A percentile compares a stretch with the other conserved stretches of the same genome.
Evolutionary conservation across 2,797 vertebrate species (phyloP).

Genomic region (Siniperca obscura): DNA sequence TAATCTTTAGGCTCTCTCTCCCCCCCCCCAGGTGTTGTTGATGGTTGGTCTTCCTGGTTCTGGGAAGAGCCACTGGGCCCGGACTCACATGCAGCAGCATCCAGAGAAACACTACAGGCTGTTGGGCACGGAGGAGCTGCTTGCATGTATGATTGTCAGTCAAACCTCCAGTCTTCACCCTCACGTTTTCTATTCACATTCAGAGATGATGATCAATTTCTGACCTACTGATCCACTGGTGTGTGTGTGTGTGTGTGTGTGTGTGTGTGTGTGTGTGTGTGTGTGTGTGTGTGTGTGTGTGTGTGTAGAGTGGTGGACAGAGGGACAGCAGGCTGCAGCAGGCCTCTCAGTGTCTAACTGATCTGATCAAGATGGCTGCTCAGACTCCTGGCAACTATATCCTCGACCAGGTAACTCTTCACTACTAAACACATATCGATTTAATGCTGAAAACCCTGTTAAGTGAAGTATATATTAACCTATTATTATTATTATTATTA

Average conservation of each 20-base stretch:
- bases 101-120: slow-evolving; percentile 88
- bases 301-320: slow-evolving; percentile 76
- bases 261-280: neutral
- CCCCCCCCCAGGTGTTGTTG: slow-evolving; percentile 85
- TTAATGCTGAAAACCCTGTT: neutral
- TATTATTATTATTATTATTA: neutral
- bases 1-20: neutral
- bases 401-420: slow-evolving; percentile 90
- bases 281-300: slow-evolving; percentile 11
- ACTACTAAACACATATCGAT: neutral
- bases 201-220: neutral
- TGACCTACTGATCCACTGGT: slow-evolving; percentile 14
- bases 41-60: slow-evolving; percentile 93
- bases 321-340: slow-evolving; percentile 86
- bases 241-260: neutral
- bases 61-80: slow-evolving; percentile 92
- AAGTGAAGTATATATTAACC: neutral
- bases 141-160: slow-evolving; percentile 89
- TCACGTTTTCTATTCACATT: slow-evolving; percentile 11
- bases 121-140: slow-evolving; percentile 87
- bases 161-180: slow-evolving; percentile 7
- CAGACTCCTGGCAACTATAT: slow-evolving; percentile 90
- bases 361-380: slow-evolving; percentile 89
- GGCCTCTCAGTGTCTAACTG: slow-evolving; percentile 91
- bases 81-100: slow-evolving; percentile 84